Base-by-base conservation (phyloP, 2,113 vertebrate genomes). In the Cyprinodon variegatus region DNA sequence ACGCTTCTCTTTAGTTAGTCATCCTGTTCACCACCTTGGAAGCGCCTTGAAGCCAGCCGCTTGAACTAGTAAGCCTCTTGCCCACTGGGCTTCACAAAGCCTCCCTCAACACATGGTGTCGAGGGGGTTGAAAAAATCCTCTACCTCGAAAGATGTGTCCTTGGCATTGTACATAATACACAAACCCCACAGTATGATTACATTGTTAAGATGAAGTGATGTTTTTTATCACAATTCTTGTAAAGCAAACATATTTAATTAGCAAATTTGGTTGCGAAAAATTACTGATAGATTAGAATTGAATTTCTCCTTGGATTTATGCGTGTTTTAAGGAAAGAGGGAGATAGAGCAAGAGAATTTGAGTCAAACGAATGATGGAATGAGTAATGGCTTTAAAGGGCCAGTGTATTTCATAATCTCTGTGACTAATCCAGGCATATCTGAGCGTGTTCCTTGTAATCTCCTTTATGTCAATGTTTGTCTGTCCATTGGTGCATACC, bases 331-430 rank as follows among this genome's bases (percentile, higher is more conserved):
- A n/a, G 6, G 38, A 20, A 59, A 22, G 14, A 60, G 6, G 53
- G 10, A 22, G 10, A 60, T 3, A 11, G 20, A 29, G 3, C 10
- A 36, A 39, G 39, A 6, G 53, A 77, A 73, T 46, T 69, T 57
- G 43, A 64, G 74, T 64, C 22, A 46, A 48, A 59, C 36, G 64
- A 70, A 72, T 45, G 40, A 10, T 20, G 22, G 29, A 66, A 70
- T 20, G 37, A 70, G 40, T 72, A 61, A 69, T 69, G 60, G 65
- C 64, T 71, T 74, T 43, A 65, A 71, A 40, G 64, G 63, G 75
- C 50, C 46, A 50, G 41, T 14, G 66, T 62, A 68, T 72, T 66
- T 14, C 67, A 57, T 68, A 78, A 72, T 53, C 40, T 43, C 36
- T 69, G 67, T 46, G 72, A 70, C 63, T 81, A 72, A 61, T 73